Base-by-base conservation (phyloP, 2,113 vertebrate species). In the Candoia aspera region DNA sequence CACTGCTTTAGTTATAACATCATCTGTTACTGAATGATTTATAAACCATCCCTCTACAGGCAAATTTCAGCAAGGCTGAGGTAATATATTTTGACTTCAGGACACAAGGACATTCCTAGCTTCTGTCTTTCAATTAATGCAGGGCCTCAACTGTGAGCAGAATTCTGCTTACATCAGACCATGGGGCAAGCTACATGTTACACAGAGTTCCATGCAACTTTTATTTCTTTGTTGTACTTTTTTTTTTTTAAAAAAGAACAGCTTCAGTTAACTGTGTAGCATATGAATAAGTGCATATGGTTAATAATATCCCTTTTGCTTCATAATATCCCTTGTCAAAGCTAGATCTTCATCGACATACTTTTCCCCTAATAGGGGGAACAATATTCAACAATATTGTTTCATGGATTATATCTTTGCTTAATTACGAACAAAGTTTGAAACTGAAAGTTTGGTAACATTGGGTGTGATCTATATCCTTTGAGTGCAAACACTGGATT, bases 11-110 rank as follows among this genome's bases (percentile, higher is more conserved):
- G 96, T 97, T 97, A 97, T 97, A 98, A 98, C 97, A 98, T 98
- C 96, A 96, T 97, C 98, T 98, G 97, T 96, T 98, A 92, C 96
- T 98, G 97, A 98, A 98, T 98, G 97, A 98, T 98, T 98, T 98
- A 98, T 98, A 98, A 98, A 96, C 95, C 95, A 95, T 94, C 68
- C 94, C 93, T 97, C 93, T 94, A 91, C 92, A 95, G 95, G 93
- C 91, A 95, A 94, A 95, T 96, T 97, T 97, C 94, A 95, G 37
- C 1, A 9, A 95, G 90, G 88, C 86, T 92, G 90, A 94, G 92
- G 92, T 95, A 91, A 97, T 95, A 59, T 88, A 95, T 95, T 96
- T 96, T 96, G 97, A 97, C 94, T 93, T 94, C 92, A 89, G 94
- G 94, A 94, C 92, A 92, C 90, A 97, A 97, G 94, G 95, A 95